Conservation (phyloP, 1,140 invertebrate species). For the Lineus longissimus region DNA sequence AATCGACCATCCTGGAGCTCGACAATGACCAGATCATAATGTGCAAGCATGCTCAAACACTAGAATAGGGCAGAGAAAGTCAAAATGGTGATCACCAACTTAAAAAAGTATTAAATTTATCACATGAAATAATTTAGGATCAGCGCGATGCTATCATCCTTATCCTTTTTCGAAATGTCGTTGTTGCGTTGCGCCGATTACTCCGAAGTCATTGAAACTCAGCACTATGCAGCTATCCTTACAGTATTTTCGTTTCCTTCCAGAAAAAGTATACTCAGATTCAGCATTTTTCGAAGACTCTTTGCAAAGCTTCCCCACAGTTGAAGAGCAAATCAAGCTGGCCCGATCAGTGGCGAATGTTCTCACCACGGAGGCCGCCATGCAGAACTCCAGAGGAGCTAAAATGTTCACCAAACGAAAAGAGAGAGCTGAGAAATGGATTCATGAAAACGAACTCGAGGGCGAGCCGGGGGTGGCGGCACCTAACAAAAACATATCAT, state of each 20-base stretch:
- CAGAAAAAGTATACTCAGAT: constrained; percentile 87
- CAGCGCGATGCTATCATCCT: no score
- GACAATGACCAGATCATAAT: no score
- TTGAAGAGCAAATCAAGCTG: constrained; percentile 90
- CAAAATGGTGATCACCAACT: no score
- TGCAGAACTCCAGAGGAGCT: constrained; percentile 59
- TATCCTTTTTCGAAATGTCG: no score
- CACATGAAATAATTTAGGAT: no score
- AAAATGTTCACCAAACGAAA: constrained; percentile 82
- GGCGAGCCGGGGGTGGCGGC: constrained; percentile 62
- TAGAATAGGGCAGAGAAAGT: no score
- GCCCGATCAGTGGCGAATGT: constrained; percentile 86
- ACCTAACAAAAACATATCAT: constrained; percentile 27
- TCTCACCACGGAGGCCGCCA: constrained; percentile 85
- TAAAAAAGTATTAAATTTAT: no score
- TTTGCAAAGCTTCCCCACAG: constrained; percentile 79
- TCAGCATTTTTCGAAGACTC: constrained; percentile 83
- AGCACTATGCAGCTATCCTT: no score
- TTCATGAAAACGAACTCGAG: constrained; percentile 56
- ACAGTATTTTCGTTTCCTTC: constrained; percentile 39
- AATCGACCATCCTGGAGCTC: no score
- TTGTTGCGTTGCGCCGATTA: no score
- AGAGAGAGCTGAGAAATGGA: constrained; percentile 80
- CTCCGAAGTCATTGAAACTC: no score
- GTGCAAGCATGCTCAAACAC: no score